Conservation (phyloP, 1,140 invertebrate genomes). For the Meteorus sp. region DNA sequence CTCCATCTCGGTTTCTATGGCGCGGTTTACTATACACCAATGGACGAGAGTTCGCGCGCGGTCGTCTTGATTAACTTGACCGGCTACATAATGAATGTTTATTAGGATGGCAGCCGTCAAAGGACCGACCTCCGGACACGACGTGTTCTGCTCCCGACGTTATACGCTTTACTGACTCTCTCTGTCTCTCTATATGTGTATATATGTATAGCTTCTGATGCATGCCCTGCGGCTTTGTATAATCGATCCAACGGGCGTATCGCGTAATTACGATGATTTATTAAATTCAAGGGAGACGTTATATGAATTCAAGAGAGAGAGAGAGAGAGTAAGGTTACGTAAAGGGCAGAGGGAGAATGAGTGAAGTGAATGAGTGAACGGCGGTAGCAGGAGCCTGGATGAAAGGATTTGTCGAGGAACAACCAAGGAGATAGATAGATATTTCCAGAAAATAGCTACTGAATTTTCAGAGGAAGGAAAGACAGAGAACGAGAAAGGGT, state of each 20-base stretch:
- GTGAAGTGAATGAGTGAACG: too few species aligned
- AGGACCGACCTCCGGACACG: neutral
- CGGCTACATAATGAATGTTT: slow-evolving; percentile 26
- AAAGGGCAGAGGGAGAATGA: too few species aligned
- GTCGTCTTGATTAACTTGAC: slow-evolving; percentile 26
- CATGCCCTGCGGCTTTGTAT: slow-evolving; percentile 8
- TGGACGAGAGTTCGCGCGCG: slow-evolving; percentile 8
- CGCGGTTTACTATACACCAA: neutral
- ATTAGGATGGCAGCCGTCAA: slow-evolving; percentile 23
- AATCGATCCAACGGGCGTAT: neutral
- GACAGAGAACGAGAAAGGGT: too few species aligned
- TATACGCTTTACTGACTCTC: slow-evolving; percentile 2
- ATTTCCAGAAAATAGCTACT: neutral
- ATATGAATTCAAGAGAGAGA: neutral
- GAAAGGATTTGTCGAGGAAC: neutral
- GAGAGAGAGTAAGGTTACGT: neutral
- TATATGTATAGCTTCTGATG: slow-evolving; percentile 16
- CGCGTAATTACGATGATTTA: slow-evolving; percentile 18
- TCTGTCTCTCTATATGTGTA: too few species aligned
- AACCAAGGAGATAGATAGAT: neutral
- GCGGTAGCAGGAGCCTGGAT: too few species aligned
- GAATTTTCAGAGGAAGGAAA: too few species aligned
- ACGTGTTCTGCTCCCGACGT: neutral
- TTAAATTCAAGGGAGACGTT: slow-evolving; percentile 13
- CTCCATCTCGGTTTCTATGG: too few species aligned